A percentile compares a stretch with the other conserved stretches of the same genome.
Evolutionary conservation across 2,797 vertebrate genomes (phyloP).

Genomic region (Hylomyscus alleni): DNA sequence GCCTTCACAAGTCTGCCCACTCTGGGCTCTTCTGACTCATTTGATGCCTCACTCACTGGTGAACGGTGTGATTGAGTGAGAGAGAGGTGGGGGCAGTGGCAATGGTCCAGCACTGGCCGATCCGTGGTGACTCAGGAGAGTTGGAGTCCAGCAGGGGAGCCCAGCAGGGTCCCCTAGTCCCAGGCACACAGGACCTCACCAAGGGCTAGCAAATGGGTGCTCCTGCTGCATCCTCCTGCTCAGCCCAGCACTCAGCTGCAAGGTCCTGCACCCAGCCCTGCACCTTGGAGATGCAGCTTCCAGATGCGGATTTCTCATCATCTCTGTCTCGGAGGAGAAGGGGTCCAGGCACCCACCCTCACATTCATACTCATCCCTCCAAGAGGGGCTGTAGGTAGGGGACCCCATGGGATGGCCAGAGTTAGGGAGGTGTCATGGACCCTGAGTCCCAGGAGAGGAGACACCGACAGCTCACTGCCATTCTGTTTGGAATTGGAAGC

Average conservation of each 20-base stretch:
- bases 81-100: rapidly evolving
- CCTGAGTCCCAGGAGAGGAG: background rate
- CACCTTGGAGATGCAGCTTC: no score
- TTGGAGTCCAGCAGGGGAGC: rapidly evolving
- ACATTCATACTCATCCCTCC: background rate
- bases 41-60: background rate
- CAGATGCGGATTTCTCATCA: background rate
- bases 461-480: background rate
- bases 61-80: background rate
- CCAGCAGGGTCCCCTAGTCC: background rate
- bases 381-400: background rate
- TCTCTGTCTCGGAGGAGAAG: background rate
- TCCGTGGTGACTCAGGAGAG: background rate
- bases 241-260: no score
- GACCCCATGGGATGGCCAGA: rapidly evolving
- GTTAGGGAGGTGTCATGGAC: background rate
- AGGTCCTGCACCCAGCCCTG: background rate
- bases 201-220: rapidly evolving
- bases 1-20: background rate
- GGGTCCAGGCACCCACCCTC: rapidly evolving
- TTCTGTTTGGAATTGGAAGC: background rate
- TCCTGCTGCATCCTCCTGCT: background rate
- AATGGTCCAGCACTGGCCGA: background rate
- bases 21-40: background rate
- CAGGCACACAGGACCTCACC: rapidly evolving